Evolutionary conservation across 2,113 vertebrate species (phyloP).

Genomic region (Proteles cristata): DNA sequence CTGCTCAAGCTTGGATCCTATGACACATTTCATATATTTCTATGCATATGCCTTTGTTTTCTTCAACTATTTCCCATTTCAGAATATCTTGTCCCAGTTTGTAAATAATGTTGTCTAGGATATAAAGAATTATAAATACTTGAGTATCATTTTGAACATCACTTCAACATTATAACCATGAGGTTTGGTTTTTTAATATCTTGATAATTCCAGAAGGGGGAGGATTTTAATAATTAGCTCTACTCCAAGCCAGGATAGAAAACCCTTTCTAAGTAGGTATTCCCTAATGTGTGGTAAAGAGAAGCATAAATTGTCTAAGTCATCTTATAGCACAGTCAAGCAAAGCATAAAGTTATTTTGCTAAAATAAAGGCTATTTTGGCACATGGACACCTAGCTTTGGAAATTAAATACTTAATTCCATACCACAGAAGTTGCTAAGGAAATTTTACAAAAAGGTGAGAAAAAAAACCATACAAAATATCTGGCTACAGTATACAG

Average conservation of each 20-base stretch:
- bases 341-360: constrained; percentile 26
- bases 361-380: constrained; percentile 31
- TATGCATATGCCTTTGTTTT: background rate
- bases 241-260: constrained; percentile 28
- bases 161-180: background rate
- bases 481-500: background rate
- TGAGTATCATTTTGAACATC: constrained; percentile 26
- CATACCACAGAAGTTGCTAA: background rate
- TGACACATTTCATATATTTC: background rate
- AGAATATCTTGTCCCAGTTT: background rate
- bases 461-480: constrained; percentile 26
- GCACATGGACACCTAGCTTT: background rate
- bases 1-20: background rate
- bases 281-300: constrained; percentile 9
- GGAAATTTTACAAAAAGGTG: constrained; percentile 5
- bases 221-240: constrained; percentile 21
- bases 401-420: constrained; percentile 47
- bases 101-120: constrained; percentile 13
- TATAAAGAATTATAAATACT: constrained; percentile 29
- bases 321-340: background rate
- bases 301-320: constrained; percentile 26
- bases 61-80: background rate
- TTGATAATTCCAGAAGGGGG: constrained; percentile 11
- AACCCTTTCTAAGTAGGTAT: constrained; percentile 34
- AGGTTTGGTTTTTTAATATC: background rate